Conservation (phyloP, 1,140 invertebrate species). For the Drosophila ananassae region DNA sequence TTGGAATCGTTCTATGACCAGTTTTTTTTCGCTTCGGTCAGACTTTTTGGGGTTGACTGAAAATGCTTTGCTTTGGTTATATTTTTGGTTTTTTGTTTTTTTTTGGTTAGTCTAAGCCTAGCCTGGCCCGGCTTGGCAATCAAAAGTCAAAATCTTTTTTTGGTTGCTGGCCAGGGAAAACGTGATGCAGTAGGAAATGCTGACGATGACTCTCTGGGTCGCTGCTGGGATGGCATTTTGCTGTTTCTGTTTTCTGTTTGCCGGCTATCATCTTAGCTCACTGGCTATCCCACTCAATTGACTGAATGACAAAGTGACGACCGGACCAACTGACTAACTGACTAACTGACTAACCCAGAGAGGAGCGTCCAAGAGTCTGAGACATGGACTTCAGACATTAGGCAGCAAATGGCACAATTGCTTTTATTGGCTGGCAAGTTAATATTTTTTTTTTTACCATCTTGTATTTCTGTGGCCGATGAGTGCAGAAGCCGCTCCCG, state of each 20-base stretch:
- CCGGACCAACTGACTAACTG: constrained; percentile 16
- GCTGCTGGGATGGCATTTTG: constrained; percentile 39
- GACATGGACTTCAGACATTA: constrained; percentile 76
- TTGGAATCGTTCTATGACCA: constrained; percentile 62
- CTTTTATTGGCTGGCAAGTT: constrained; percentile 74
- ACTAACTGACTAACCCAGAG: constrained; percentile 24
- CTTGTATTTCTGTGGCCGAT: constrained; percentile 24
- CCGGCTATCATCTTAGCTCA: constrained; percentile 1
- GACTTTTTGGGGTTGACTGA: constrained; percentile 54
- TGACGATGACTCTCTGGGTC: constrained; percentile 55
- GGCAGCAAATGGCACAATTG: constrained; percentile 76
- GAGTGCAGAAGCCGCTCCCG: constrained; percentile 71
- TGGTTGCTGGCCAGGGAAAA: constrained; percentile 65
- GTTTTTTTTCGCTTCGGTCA: constrained; percentile 45
- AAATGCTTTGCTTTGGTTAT: constrained; percentile 45
- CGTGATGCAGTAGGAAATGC: constrained; percentile 79
- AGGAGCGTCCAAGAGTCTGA: constrained; percentile 56
- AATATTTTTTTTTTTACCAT: neutral
- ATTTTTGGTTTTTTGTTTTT: neutral
- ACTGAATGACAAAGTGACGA: constrained; percentile 35
- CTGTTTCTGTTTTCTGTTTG: too few relatives aligned
- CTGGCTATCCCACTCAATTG: constrained; percentile 40
- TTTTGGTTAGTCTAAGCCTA: neutral
- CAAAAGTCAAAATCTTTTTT: constrained; percentile 77
- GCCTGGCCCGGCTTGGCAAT: constrained; percentile 48